Percentiles rank a stretch among this genome's conserved stretches.
Conservation (phyloP, 1,140 invertebrate species). For the Ditylenchus dipsaci region DNA sequence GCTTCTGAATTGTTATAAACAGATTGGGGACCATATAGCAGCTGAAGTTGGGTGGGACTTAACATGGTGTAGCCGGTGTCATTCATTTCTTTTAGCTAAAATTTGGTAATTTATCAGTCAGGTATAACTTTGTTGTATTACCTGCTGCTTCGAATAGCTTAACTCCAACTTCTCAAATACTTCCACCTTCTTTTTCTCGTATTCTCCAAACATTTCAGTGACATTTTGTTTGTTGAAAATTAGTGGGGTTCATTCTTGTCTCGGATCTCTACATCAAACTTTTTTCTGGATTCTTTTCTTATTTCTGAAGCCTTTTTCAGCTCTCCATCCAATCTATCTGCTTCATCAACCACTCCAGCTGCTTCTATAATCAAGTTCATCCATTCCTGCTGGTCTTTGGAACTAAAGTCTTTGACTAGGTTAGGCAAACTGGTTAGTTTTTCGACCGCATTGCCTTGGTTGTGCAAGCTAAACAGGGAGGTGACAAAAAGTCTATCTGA, state of each 20-base stretch:
- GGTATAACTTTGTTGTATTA: too few species aligned
- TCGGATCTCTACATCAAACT: constrained; percentile 24
- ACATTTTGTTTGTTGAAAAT: constrained; percentile 48
- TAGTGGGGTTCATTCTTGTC: constrained; percentile 34
- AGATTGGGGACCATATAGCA: constrained; percentile 37
- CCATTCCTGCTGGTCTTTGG: constrained; percentile 44
- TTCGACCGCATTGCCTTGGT: constrained; percentile 36
- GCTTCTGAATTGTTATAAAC: constrained; percentile 42
- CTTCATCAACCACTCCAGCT: too few species aligned
- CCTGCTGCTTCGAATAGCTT: not conserved
- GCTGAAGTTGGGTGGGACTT: constrained; percentile 21
- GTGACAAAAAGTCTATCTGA: constrained; percentile 30
- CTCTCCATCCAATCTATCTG: constrained; percentile 42
- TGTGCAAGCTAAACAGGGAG: constrained; percentile 45
- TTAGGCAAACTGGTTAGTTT: constrained; percentile 36
- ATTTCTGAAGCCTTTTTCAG: too few species aligned
- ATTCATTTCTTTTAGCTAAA: constrained; percentile 41
- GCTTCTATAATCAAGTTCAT: constrained; percentile 47
- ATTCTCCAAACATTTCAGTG: not conserved
- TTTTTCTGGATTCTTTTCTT: not conserved
- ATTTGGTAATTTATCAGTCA: too few species aligned
- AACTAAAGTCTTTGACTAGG: constrained; percentile 29
- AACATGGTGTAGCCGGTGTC: constrained; percentile 32
- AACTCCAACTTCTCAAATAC: not conserved
- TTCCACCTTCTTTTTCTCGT: not conserved